phyloP scores from a whole-genome alignment of 2,888 invertebrate species.

The Cryptus armator region DNA sequence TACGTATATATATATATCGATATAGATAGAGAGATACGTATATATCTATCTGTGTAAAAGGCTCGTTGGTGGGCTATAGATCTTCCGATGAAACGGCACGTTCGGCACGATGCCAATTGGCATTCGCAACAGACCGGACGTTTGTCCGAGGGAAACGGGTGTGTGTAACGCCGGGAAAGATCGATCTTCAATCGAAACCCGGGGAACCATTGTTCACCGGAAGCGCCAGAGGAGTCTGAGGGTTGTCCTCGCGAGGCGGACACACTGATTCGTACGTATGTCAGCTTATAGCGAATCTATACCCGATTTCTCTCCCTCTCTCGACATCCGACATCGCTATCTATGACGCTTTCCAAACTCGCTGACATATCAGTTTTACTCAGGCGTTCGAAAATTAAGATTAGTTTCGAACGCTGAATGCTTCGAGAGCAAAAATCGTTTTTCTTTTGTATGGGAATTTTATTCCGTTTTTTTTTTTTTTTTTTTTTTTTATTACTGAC shows the following conservation, averaged over 20 bases:
- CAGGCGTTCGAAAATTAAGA: neutral
- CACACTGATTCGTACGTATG: neutral
- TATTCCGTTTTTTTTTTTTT: no score
- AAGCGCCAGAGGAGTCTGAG: neutral
- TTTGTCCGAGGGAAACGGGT: constrained; percentile 13
- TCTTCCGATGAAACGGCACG: constrained; percentile 15
- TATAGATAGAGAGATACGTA: no score
- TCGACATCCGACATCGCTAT: neutral
- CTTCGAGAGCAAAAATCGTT: no score
- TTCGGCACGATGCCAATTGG: constrained; percentile 38
- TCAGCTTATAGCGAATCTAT: neutral
- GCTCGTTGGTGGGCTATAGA: neutral
- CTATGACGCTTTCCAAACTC: neutral
- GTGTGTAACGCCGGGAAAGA: constrained; percentile 18
- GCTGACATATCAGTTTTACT: neutral
- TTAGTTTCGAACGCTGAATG: neutral
- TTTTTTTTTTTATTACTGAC: no score
- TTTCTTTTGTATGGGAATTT: no score
- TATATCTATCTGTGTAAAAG: neutral
- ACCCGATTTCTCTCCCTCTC: neutral
- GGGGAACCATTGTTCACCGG: constrained; percentile 22
- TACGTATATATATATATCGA: no score
- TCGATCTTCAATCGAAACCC: constrained; percentile 28
- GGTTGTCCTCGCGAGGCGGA: neutral
- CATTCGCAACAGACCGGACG: constrained; percentile 16